Evolutionary conservation across 2,888 invertebrate genomes (phyloP), one percentile per base, ranked within the genome.

Genomic region (Sicus ferrugineus): DNA sequence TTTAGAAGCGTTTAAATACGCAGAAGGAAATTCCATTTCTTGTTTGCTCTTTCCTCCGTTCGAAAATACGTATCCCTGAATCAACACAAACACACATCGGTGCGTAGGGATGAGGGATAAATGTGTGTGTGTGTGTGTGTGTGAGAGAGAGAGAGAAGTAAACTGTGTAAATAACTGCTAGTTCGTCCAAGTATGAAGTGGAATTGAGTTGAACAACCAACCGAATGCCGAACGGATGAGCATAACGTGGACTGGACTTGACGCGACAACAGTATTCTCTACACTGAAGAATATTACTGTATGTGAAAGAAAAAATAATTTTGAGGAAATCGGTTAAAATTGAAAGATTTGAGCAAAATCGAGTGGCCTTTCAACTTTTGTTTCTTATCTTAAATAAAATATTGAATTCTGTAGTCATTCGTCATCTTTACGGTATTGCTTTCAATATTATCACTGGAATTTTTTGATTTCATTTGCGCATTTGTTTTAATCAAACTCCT

Each of bases 1-100:
- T 73, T 73, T 66, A 70, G 70, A 73, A 69, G 66, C 68, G 71
- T 70, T 72, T 68, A 68, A 72, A 70, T 70, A 63, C 50, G 62
- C 68, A 59, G 54, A 63, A 62, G 71, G 61, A 56, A 70, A 71
- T 69, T 73, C 67, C 65, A 71, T 67, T 68, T 58, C 69, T 69
- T 67, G 70, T 70, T 72, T 66, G 62, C 58, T 48, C 46, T 64
- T 70, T 63, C 62, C 50, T 67, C 6, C 48, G 26, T 31, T 67
- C 14, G 38, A 56, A 54, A 50, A 34, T 26, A 19, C 34, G 16
- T 59, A 65, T 65, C 64, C 64, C 52, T 64, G 2, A 59, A n/a
- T n/a, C n/a, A n/a, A n/a, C n/a, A n/a, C n/a, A n/a, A n/a, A n/a
- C n/a, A n/a, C n/a, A n/a, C n/a, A n/a, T n/a, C n/a, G n/a, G n/a